phyloP scores from a whole-genome alignment of 2,113 vertebrate species.

The Ailuropoda melanoleuca region DNA sequence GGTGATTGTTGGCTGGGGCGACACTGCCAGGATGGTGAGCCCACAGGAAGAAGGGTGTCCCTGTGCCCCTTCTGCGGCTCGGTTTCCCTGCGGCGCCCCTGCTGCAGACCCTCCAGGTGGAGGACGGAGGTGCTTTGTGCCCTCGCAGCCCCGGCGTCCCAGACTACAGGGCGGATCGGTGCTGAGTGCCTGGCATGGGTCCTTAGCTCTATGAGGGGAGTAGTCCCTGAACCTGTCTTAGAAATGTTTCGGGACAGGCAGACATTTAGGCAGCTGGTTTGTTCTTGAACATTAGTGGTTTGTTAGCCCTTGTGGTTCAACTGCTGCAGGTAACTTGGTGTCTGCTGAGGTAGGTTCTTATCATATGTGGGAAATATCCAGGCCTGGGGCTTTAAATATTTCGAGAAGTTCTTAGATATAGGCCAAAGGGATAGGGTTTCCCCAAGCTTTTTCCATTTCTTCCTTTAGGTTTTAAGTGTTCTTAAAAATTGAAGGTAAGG shows the following conservation, averaged over 20 bases:
- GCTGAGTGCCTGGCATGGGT: neutral
- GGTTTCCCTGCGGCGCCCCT: neutral
- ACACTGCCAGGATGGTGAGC: neutral
- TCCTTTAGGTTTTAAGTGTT: neutral
- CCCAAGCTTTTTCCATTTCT: neutral
- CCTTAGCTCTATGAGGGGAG: neutral
- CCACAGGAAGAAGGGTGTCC: neutral
- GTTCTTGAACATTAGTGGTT: neutral
- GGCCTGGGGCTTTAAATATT: neutral
- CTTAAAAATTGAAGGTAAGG: neutral
- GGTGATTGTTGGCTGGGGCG: neutral
- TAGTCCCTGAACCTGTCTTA: neutral
- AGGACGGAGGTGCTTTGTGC: neutral
- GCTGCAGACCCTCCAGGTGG: neutral
- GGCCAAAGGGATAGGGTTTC: neutral
- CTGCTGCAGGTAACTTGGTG: neutral
- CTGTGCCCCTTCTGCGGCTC: neutral
- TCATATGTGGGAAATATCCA: neutral
- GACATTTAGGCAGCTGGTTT: neutral
- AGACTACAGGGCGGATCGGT: fast-evolving
- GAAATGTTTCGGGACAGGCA: neutral
- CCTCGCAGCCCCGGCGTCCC: neutral
- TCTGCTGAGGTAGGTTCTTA: neutral
- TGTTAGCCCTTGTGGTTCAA: neutral
- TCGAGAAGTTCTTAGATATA: neutral